Base-by-base conservation (phyloP, 2,113 vertebrate genomes). In the Megaceryle maxima region DNA sequence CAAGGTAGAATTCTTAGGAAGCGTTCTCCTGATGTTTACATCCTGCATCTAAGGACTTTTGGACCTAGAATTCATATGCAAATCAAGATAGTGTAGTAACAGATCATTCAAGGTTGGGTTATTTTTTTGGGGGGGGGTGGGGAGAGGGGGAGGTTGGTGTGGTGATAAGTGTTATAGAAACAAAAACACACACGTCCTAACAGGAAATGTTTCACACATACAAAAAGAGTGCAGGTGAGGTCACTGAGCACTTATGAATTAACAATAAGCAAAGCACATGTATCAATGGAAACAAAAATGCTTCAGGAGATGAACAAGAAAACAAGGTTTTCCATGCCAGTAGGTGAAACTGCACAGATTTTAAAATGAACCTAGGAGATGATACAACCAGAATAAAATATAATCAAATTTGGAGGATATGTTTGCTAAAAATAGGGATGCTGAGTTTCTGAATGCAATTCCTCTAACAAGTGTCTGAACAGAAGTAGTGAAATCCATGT, bases 171-270 rank as follows among this genome's bases (percentile, higher is more conserved):
- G 37, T 48, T 76, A 16, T 15, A 79, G 73, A 82, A 92, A 95
- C 46, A 87, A 81, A 93, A 48, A 0, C 66, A 88, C 10, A 8
- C 0, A 0, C 0, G 0, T 44, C 53, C 53, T 59, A 24, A 78
- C 74, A 63, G 62, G 66, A 63, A 78, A 70, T 43, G 16, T 55
- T 84, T 29, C 13, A 16, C 39, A 51, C 12, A 24, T 12, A 22
- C 22, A 15, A 66, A 55, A 48, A 31, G 8, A 69, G 9, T 37
- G 76, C 18, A n/a, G 24, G 74, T 90, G 63, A 91, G 59, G 37
- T 90, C 25, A 76, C 1, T 48, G 37, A 63, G 10, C 31, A 18
- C 29, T 91, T 83, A 26, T 7, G 33, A 94, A 63, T 60, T 63
- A 67, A 59, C 2, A 7, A 44, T 22, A 72, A 92, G 48, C 16